These are phyloP conservation scores for Barnardius zonarius DNA, from an alignment of 2,113 vertebrate genomes.

Conservation along the genomic window DNA sequence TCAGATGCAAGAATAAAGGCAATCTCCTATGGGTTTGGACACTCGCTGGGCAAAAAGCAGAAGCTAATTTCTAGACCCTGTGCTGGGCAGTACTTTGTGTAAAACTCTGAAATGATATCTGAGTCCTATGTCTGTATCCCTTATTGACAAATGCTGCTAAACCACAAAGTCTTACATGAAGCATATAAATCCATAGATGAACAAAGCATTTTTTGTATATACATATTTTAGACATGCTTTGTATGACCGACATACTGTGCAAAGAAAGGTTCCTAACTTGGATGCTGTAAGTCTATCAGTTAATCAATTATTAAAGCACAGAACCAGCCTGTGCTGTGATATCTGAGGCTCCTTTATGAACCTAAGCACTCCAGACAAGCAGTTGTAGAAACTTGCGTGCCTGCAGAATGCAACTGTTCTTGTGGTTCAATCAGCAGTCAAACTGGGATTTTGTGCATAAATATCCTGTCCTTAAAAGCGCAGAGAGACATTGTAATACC, in stretches of 20 bases:
- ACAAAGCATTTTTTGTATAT: background rate
- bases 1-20: background rate
- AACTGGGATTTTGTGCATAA: background rate
- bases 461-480: background rate
- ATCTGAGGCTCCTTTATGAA: background rate
- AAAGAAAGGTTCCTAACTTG: background rate
- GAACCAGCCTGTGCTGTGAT: background rate
- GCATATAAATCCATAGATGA: background rate
- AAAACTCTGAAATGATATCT: background rate
- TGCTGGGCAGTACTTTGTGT: background rate
- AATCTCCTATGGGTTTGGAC: background rate
- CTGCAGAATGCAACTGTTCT: background rate
- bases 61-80: background rate
- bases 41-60: background rate
- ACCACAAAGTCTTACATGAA: background rate
- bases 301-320: background rate
- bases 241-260: fast-evolving
- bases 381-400: background rate
- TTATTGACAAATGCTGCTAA: background rate
- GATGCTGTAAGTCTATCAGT: background rate
- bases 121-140: background rate
- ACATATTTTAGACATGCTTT: background rate
- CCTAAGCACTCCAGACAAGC: background rate
- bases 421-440: background rate
- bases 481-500: background rate